Evolutionary conservation across 2,113 vertebrate species (phyloP).

Genomic region (Castor canadensis): DNA sequence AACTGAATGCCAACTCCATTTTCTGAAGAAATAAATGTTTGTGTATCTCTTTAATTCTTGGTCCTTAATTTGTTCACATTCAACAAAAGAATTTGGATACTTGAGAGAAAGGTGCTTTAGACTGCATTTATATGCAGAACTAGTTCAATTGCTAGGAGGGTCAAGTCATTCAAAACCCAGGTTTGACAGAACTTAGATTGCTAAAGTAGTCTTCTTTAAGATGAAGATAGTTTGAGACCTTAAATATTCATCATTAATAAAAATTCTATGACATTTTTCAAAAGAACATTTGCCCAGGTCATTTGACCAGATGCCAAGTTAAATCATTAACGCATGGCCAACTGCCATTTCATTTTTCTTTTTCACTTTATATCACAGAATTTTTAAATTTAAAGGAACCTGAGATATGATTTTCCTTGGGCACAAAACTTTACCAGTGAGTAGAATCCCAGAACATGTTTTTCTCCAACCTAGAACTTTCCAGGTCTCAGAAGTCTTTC

Average conservation of each 20-base stretch:
- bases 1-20: background rate
- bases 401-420: conserved; percentile 18
- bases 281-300: conserved; percentile 79
- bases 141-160: conserved; percentile 63
- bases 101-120: conserved; percentile 45
- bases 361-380: conserved; percentile 48
- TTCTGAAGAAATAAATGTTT: background rate
- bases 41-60: background rate
- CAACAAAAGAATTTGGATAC: conserved; percentile 31
- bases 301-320: conserved; percentile 80
- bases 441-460: background rate
- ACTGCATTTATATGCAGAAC: conserved; percentile 70
- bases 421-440: background rate
- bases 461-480: background rate
- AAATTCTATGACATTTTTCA: conserved; percentile 78
- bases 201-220: conserved; percentile 65
- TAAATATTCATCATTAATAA: conserved; percentile 82
- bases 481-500: background rate
- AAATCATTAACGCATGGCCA: conserved; percentile 77
- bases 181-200: conserved; percentile 68
- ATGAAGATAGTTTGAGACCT: conserved; percentile 67
- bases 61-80: background rate
- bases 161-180: conserved; percentile 75
- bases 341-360: conserved; percentile 75
- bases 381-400: conserved; percentile 63